These are phyloP conservation scores for Emys orbicularis DNA, from an alignment of 2,797 vertebrate genomes.

Conservation along the genomic window DNA sequence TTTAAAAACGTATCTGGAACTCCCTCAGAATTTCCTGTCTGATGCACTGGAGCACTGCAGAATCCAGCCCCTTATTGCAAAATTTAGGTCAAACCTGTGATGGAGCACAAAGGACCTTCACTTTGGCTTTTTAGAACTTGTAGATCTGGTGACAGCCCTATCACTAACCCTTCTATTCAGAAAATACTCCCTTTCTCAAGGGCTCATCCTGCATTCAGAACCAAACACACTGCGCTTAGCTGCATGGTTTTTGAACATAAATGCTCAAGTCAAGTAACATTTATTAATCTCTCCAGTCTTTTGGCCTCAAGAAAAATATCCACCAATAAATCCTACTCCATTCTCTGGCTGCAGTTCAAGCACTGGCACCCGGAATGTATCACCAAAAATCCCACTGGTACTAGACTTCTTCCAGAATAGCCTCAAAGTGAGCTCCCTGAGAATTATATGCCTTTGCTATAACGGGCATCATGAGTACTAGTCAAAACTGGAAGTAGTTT, in stretches of 20 bases:
- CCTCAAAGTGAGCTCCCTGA: not conserved
- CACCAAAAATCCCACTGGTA: not conserved
- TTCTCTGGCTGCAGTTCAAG: not conserved
- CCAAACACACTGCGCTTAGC: not conserved
- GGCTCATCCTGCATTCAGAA: not conserved
- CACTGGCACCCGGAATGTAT: not conserved
- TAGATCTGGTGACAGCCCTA: not conserved
- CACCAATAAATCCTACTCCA: not conserved
- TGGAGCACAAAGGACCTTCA: not conserved
- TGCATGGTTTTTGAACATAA: not conserved
- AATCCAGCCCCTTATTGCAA: not conserved
- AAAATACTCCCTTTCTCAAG: not conserved
- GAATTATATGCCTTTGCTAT: not conserved
- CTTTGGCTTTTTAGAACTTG: not conserved
- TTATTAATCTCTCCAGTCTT: not conserved
- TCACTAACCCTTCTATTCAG: not conserved
- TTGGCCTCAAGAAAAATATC: not conserved
- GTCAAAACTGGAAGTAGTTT: not conserved
- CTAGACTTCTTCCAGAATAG: not conserved
- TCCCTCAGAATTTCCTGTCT: not conserved
- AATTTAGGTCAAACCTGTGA: not conserved
- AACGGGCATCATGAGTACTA: not conserved
- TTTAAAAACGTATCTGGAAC: not conserved
- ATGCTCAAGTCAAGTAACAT: not conserved
- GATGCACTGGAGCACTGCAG: not conserved